Percentiles rank a stretch among this genome's conserved stretches.
Evolutionary conservation across 2,797 vertebrate genomes (phyloP).

Genomic region (Vireo griseus): DNA sequence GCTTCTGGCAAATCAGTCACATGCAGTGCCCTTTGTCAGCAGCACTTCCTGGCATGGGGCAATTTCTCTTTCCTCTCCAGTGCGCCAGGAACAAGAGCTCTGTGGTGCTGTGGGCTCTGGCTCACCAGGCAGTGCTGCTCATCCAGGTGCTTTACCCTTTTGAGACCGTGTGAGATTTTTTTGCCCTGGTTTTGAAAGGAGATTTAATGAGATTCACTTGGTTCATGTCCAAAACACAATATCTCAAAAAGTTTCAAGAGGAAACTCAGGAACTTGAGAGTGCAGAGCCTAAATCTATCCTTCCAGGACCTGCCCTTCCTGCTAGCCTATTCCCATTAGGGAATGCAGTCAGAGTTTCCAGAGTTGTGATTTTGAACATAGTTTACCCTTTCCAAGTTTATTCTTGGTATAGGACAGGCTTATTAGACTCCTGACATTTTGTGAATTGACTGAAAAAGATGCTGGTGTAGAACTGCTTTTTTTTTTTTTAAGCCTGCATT

Average conservation of each 20-base stretch:
- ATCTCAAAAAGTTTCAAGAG: background rate
- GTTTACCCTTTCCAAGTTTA: background rate
- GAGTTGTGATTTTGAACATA: background rate
- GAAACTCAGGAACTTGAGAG: background rate
- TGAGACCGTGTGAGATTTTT: background rate
- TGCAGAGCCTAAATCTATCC: background rate
- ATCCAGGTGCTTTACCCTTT: background rate
- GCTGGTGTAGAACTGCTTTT: background rate
- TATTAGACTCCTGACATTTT: background rate
- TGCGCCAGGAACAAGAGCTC: background rate
- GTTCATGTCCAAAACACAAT: background rate
- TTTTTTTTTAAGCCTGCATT: background rate
- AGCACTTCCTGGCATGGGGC: background rate
- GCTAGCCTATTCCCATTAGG: too few species aligned
- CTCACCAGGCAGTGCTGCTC: background rate
- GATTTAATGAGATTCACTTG: background rate
- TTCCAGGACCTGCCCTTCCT: background rate
- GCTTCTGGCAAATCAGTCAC: accelerated
- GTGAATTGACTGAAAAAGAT: background rate
- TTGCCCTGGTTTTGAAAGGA: background rate
- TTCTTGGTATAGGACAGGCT: background rate
- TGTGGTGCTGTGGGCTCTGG: background rate
- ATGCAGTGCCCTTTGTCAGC: background rate
- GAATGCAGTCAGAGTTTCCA: background rate
- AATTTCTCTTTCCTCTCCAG: background rate